A percentile compares a stretch with the other conserved stretches of the same genome.
Conservation (phyloP, 1,140 invertebrate species). For the Reticulitermes speratus region DNA sequence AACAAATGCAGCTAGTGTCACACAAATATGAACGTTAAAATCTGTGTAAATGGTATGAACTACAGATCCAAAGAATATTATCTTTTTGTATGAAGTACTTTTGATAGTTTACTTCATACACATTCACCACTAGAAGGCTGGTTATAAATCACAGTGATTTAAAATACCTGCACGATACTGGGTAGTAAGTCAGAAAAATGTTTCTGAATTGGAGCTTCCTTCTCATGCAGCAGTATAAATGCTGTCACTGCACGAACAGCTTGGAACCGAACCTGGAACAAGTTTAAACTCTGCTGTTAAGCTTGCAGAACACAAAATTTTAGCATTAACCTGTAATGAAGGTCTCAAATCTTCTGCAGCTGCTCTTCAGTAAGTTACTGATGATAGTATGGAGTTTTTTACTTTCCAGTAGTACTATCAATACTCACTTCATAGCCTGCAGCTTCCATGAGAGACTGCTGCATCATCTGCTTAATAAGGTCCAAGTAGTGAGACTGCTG, state of each 20-base stretch:
- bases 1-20: too few relatives aligned
- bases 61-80: too few relatives aligned
- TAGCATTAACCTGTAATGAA: background rate
- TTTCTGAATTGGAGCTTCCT: constrained; percentile 82
- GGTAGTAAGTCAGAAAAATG: constrained; percentile 84
- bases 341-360: background rate
- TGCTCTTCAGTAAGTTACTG: background rate
- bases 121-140: too few relatives aligned
- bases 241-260: constrained; percentile 82
- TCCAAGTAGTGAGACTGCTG: constrained; percentile 89
- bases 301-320: background rate
- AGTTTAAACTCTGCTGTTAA: background rate
- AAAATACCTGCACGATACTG: constrained; percentile 63
- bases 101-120: too few relatives aligned
- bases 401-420: background rate
- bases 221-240: constrained; percentile 89
- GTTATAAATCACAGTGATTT: too few relatives aligned
- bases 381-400: background rate
- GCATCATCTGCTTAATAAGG: constrained; percentile 93
- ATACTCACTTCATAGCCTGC: constrained; percentile 59
- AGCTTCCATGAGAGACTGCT: constrained; percentile 71
- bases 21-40: too few relatives aligned
- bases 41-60: too few relatives aligned
- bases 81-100: too few relatives aligned
- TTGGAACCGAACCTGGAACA: constrained; percentile 66